Base-by-base conservation (phyloP, 2,797 vertebrate genomes). In the Corythornis leucogaster region DNA sequence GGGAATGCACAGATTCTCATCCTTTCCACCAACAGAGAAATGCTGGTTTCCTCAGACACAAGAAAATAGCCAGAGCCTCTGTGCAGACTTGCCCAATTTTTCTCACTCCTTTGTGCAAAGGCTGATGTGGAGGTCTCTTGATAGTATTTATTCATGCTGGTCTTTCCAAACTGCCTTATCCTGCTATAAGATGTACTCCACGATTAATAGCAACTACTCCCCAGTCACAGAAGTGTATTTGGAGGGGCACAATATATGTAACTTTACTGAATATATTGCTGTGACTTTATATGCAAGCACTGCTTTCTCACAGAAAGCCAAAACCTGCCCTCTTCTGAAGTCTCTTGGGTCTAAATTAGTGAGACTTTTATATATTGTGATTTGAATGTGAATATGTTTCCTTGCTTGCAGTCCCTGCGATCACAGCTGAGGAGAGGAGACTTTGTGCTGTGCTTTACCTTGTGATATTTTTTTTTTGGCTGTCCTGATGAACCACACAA, bases 321-420 rank as follows among this genome's bases (percentile, higher is more conserved):
- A 85, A 92, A 84, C 85, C 38, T 91, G 76, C 50, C 76, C 73
- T 94, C 69, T 59, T 93, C 73, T 89, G 59, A 96, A 93, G 62
- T 85, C 89, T 67, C 92, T 70, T 69, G 70, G 53, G 93, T 90
- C 93, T 92, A 80, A 85, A 93, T 93, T 92, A 94, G 80, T 61
- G 74, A 83, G 93, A 59, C 21, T 63, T 85, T 78, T 73, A 73
- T 57, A 53, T 66, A 57, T 62, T 0, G 2, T 90, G 84, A 74
- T 87, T 85, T 67, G 90, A 89, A 92, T 90, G 57, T 81, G 73
- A 93, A 94, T 90, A 62, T 7, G 7, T 70, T 94, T 73, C 53
- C 66, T 64, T 76, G 70, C 59, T 87, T 38, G 73, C 70, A 69
- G 50, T 55, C 45, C 16, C 68, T 61, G 30, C 0, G 1, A 43